phyloP scores from a whole-genome alignment of 2,797 vertebrate genomes.

The Danio kyathit region DNA sequence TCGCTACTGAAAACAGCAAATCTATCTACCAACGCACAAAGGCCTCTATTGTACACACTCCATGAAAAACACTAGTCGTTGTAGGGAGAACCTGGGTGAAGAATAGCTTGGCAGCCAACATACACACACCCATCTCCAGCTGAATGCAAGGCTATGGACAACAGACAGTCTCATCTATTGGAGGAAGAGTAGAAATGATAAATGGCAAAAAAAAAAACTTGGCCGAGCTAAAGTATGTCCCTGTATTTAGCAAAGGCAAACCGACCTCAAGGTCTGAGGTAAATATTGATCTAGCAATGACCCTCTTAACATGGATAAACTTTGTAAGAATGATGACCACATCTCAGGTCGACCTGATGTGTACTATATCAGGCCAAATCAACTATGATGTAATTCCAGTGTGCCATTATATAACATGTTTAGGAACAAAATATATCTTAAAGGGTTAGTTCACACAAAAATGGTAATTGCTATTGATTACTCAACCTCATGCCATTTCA shows the following conservation, averaged over 20 bases:
- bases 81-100: constrained; percentile 67
- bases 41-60: constrained; percentile 69
- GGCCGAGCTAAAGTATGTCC: constrained; percentile 45
- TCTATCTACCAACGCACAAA: constrained; percentile 70
- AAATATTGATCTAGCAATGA: constrained; percentile 74
- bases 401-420: background rate
- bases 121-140: constrained; percentile 60
- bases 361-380: constrained; percentile 59
- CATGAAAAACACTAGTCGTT: constrained; percentile 52
- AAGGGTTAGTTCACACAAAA: too few species aligned
- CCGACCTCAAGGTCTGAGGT: constrained; percentile 59
- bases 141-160: constrained; percentile 56
- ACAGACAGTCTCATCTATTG: constrained; percentile 58
- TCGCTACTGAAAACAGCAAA: constrained; percentile 68
- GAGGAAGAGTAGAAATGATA: constrained; percentile 57
- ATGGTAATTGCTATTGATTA: too few species aligned
- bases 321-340: constrained; percentile 61
- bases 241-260: constrained; percentile 52
- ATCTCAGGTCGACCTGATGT: constrained; percentile 37
- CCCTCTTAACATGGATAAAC: constrained; percentile 64
- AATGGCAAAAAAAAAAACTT: constrained; percentile 65
- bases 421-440: too few species aligned
- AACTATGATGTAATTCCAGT: constrained; percentile 60
- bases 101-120: constrained; percentile 65
- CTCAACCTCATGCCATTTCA: too few species aligned